Base-by-base conservation (phyloP, 2,113 vertebrate genomes). In the Ascaphus truei region DNA sequence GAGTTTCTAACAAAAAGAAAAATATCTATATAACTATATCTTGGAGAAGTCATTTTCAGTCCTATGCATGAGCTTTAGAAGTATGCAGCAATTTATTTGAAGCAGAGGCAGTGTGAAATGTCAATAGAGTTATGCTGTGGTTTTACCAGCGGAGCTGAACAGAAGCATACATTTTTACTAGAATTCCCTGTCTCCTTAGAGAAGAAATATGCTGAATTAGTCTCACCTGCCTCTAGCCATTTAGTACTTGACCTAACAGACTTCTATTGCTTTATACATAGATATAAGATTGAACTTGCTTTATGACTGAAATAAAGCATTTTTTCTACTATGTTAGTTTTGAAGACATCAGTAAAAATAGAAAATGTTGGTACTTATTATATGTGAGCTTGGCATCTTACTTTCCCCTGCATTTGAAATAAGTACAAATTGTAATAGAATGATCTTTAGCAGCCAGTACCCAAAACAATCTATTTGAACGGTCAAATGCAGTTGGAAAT, bases 51-150 rank as follows among this genome's bases (percentile, higher is more conserved):
- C 55, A 69, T 69, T 69, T 69, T 39, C 66, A 59, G 66, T 36
- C 34, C 23, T 29, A 59, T 69, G 41, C 66, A 59, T 52, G 31
- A 71, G 67, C 53, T 71, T 61, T 51, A 61, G 67, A 51, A 71
- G 56, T 51, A 61, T 39, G 56, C 56, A 52, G 56, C 47, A 71
- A 71, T 71, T 71, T 71, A 71, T 61, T 61, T 71, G 56, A 71
- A 59, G 67, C 56, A 60, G 45, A 71, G 56, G 56, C 47, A 61
- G 67, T 71, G 67, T 71, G 67, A 71, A 71, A 71, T 71, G 60
- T 59, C 67, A 71, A 71, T 71, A 68, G 41, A 58, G 67, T 52
- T 71, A 68, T 68, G 66, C 67, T 61, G 56, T 61, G 45, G 33
- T 71, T 71, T 71, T 61, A 71, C 43, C 57, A 71, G 67, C 57